These are phyloP conservation scores for Pteruthius melanotis DNA, from an alignment of 2,113 vertebrate genomes.

Conservation along the genomic window DNA sequence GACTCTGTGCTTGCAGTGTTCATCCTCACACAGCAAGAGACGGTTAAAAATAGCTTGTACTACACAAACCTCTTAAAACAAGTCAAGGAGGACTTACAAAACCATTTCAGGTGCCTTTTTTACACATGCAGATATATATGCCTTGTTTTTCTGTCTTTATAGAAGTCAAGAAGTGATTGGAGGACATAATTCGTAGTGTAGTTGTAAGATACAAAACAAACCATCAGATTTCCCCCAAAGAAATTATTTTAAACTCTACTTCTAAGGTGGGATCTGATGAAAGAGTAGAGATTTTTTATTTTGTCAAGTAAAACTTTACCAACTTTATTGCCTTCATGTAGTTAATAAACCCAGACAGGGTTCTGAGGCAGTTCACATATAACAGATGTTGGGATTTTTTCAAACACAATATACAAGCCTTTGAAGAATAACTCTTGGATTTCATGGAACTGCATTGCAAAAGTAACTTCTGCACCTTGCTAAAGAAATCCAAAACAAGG, in stretches of 20 bases:
- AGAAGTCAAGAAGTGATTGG: neutral
- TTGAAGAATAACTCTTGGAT: neutral
- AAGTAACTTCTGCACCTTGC: neutral
- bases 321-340: neutral
- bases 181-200: neutral
- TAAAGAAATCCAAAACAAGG: neutral
- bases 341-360: neutral
- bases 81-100: neutral
- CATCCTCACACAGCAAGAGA: neutral
- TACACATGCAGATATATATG: neutral
- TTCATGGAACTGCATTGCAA: neutral
- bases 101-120: neutral
- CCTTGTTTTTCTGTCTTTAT: neutral
- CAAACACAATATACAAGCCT: neutral
- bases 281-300: neutral
- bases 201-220: neutral
- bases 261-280: neutral
- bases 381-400: neutral
- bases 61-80: neutral
- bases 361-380: neutral
- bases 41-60: slow-evolving; percentile 8
- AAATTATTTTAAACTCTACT: neutral
- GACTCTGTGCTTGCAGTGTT: neutral
- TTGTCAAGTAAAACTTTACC: neutral
- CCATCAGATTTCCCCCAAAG: neutral